Conservation (phyloP, 2,888 invertebrate species). For the Anoplius nigerrimus region DNA sequence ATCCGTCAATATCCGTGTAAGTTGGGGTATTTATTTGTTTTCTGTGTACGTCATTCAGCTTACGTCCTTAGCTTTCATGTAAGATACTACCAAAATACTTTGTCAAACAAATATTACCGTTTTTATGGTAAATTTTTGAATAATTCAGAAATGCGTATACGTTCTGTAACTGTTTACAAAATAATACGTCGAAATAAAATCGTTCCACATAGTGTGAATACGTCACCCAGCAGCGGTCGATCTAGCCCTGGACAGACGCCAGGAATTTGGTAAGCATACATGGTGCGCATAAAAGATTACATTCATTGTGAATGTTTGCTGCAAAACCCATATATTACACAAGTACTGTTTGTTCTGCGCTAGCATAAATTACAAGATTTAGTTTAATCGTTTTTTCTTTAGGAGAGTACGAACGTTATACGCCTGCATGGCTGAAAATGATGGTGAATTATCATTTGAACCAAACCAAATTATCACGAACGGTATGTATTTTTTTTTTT, state of each 20-base stretch:
- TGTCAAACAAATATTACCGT: too few relatives aligned
- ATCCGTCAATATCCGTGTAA: conserved; percentile 74
- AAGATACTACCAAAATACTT: too few relatives aligned
- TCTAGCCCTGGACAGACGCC: conserved; percentile 72
- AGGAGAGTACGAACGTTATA: conserved; percentile 95
- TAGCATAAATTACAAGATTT: not conserved
- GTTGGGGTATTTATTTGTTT: conserved; percentile 52
- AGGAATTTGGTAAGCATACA: conserved; percentile 69
- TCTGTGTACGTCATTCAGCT: not conserved
- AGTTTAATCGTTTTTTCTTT: conserved; percentile 47
- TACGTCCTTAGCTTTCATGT: too few relatives aligned
- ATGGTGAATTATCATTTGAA: conserved; percentile 97
- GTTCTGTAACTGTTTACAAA: too few relatives aligned
- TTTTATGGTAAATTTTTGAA: too few relatives aligned
- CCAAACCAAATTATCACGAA: conserved; percentile 98
- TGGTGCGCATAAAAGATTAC: not conserved
- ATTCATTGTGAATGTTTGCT: not conserved
- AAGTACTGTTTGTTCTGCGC: not conserved
- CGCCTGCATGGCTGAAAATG: conserved; percentile 96
- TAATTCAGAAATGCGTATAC: too few relatives aligned
- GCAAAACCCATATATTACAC: not conserved
- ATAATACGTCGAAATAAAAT: conserved; percentile 1
- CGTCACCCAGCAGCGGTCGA: conserved; percentile 72
- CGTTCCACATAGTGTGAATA: conserved; percentile 58
- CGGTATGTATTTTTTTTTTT: conserved; percentile 81